Conservation (phyloP, 2,888 invertebrate genomes). For the Temnothorax rugatulus region DNA sequence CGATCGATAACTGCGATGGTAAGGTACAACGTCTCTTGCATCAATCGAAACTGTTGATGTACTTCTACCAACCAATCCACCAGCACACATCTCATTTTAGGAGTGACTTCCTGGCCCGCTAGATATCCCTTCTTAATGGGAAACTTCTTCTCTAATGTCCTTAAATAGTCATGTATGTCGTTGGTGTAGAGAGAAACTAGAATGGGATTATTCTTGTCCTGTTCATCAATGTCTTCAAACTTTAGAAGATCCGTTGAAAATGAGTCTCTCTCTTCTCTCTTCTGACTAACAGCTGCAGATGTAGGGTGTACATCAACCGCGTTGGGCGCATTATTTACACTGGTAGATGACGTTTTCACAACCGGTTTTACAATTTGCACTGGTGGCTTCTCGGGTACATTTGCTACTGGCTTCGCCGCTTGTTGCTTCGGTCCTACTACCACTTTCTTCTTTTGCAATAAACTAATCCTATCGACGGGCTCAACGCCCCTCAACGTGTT, state of each 20-base stretch:
- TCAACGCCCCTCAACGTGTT: conserved; percentile 84
- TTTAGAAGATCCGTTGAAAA: conserved; percentile 81
- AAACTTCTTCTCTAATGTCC: conserved; percentile 91
- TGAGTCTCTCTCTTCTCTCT: conserved; percentile 73
- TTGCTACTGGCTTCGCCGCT: background rate
- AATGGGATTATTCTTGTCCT: conserved; percentile 91
- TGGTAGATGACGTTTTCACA: conserved; percentile 60
- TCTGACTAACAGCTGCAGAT: background rate
- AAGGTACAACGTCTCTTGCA: conserved; percentile 96
- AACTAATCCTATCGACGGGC: conserved; percentile 78
- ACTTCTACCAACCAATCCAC: conserved; percentile 98
- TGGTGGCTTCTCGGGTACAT: conserved; percentile 71
- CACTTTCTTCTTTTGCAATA: conserved; percentile 73
- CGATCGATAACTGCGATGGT: conserved; percentile 96
- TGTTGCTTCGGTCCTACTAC: conserved; percentile 62
- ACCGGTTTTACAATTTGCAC: conserved; percentile 77
- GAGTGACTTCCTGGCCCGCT: conserved; percentile 90
- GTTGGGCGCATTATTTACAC: conserved; percentile 33
- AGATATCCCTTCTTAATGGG: conserved; percentile 90
- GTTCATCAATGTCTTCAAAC: conserved; percentile 92
- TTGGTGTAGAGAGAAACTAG: conserved; percentile 94
- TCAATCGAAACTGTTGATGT: conserved; percentile 93
- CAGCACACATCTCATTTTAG: conserved; percentile 95
- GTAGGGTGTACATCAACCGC: background rate
- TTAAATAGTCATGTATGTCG: conserved; percentile 95